Percentiles rank a stretch among this genome's conserved stretches.
These are phyloP conservation scores for Grus americana DNA, from an alignment of 2,113 vertebrate genomes.

Conservation along the genomic window DNA sequence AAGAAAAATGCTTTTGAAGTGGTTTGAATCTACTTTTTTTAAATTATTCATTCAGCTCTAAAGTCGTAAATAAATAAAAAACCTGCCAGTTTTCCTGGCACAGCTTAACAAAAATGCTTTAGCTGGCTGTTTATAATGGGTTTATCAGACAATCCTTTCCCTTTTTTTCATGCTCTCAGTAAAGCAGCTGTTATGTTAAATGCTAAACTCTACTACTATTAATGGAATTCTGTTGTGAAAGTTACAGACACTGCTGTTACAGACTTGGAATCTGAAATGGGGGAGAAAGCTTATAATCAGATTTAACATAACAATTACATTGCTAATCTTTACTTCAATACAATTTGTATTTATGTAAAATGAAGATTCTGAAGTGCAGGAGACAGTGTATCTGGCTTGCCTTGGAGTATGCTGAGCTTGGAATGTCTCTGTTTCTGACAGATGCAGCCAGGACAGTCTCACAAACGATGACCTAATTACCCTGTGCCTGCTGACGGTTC, in stretches of 20 bases:
- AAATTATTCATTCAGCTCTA: background rate
- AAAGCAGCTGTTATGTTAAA: background rate
- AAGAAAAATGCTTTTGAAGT: background rate
- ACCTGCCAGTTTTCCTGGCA: background rate
- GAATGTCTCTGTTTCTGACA: background rate
- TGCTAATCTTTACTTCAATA: background rate
- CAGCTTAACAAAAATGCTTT: background rate
- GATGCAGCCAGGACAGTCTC: background rate
- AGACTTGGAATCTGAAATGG: background rate
- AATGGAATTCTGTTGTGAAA: background rate
- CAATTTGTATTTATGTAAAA: background rate
- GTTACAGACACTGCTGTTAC: background rate
- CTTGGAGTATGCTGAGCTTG: no score
- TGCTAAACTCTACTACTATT: background rate
- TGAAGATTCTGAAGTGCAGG: background rate
- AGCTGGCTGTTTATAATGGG: background rate
- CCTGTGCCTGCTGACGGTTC: background rate
- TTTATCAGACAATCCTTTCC: background rate
- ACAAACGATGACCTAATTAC: no score
- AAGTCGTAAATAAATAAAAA: background rate
- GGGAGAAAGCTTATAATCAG: background rate
- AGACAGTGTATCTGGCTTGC: background rate
- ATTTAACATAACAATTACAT: background rate
- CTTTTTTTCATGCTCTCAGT: background rate
- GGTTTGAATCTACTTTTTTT: background rate